phyloP scores from a whole-genome alignment of 2,113 vertebrate genomes.

The Pristiophorus japonicus region DNA sequence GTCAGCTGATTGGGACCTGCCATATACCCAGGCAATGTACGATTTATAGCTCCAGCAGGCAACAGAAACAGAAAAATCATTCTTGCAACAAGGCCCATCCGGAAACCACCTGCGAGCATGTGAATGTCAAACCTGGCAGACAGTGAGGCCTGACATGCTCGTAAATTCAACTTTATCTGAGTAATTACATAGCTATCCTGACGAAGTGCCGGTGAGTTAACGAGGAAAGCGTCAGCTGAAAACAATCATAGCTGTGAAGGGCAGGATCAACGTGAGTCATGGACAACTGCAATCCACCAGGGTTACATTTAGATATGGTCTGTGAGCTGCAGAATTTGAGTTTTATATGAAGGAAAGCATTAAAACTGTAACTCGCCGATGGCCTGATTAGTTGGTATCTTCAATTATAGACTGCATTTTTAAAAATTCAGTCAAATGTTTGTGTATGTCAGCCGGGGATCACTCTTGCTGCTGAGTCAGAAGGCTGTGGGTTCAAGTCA shows the following conservation, averaged over 20 bases:
- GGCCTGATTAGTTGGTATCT: not conserved
- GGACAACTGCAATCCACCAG: not conserved
- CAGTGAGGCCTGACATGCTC: slow-evolving; percentile 47
- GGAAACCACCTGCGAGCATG: slow-evolving; percentile 50
- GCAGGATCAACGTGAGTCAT: not conserved
- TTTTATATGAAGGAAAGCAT: not conserved
- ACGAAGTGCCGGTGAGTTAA: slow-evolving; percentile 47
- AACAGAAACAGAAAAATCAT: slow-evolving; percentile 53
- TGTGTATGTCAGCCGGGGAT: not conserved
- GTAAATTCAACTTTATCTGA: slow-evolving; percentile 49
- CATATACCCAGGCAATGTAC: slow-evolving; percentile 49
- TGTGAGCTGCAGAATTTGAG: not conserved
- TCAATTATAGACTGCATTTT: not conserved
- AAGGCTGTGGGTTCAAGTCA: not conserved
- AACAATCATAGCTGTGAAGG: slow-evolving; percentile 36
- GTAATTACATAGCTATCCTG: slow-evolving; percentile 47
- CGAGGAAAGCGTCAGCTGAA: slow-evolving; percentile 45
- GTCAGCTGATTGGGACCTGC: slow-evolving; percentile 51
- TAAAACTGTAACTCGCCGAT: not conserved
- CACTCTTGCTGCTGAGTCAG: not conserved
- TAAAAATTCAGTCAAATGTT: not conserved
- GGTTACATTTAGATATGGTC: not conserved
- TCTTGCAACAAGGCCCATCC: slow-evolving; percentile 47
- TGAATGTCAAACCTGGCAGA: slow-evolving; percentile 39
- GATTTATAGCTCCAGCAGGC: slow-evolving; percentile 46